Percentiles rank a stretch among this genome's conserved stretches.
Evolutionary conservation across 2,797 vertebrate genomes (phyloP).

Genomic region (Cacajao melanocephalus): DNA sequence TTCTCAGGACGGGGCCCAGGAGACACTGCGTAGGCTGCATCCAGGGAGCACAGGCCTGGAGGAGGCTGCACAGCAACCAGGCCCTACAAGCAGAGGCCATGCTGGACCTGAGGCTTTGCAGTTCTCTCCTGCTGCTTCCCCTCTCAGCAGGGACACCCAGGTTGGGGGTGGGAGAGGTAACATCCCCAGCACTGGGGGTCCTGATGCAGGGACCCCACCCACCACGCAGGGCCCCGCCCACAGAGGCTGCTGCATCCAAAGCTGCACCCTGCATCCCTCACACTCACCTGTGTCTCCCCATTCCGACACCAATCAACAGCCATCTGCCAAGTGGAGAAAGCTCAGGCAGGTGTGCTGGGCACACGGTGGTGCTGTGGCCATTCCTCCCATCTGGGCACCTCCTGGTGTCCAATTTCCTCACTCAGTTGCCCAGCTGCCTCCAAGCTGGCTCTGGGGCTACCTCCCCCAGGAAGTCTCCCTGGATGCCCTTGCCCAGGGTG

Average conservation of each 20-base stretch:
- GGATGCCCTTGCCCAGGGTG: neutral
- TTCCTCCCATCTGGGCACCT: neutral
- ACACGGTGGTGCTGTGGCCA: accelerated
- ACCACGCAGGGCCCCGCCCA: accelerated
- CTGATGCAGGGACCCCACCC: too few relatives aligned
- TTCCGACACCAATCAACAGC: accelerated
- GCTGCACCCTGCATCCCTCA: accelerated
- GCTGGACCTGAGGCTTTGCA: neutral
- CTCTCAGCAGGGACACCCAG: accelerated
- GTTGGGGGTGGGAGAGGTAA: too few relatives aligned
- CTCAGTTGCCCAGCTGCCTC: neutral
- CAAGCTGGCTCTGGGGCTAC: neutral
- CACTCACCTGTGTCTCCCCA: neutral
- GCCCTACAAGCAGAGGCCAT: accelerated
- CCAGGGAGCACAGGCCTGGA: accelerated
- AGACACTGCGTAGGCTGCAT: accelerated
- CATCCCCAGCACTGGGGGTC: too few relatives aligned
- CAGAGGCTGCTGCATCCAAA: accelerated
- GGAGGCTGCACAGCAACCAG: too few relatives aligned
- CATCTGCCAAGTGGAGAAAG: accelerated
- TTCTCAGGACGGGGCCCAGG: neutral
- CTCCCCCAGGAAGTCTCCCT: neutral
- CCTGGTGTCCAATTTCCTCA: neutral
- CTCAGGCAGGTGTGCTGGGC: accelerated
- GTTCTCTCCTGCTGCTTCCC: too few relatives aligned